A percentile compares a stretch with the other conserved stretches of the same genome.
Evolutionary conservation across 2,113 vertebrate species (phyloP).

Genomic region (Oncorhynchus nerka): DNA sequence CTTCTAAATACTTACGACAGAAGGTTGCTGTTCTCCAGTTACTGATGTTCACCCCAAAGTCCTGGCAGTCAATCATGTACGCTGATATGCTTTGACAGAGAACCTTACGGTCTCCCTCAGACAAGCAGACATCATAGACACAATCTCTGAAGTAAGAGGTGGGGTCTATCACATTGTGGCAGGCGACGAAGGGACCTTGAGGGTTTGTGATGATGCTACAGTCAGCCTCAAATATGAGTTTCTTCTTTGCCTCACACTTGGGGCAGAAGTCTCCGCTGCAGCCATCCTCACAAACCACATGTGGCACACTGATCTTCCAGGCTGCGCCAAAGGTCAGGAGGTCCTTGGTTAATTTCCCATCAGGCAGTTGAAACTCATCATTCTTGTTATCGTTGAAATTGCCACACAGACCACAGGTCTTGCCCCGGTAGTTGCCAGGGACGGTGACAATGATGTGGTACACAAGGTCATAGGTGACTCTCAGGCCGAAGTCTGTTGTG

Average conservation of each 20-base stretch:
- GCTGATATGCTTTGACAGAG: constrained; percentile 50
- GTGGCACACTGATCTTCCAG: constrained; percentile 43
- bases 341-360: constrained; percentile 36
- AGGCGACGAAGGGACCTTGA: constrained; percentile 52
- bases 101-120: not conserved
- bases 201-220: constrained; percentile 38
- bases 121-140: constrained; percentile 59
- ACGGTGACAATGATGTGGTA: constrained; percentile 54
- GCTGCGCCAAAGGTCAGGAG: constrained; percentile 37
- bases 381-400: constrained; percentile 13
- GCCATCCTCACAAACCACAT: not conserved
- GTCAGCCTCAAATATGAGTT: constrained; percentile 52
- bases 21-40: constrained; percentile 52
- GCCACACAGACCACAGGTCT: constrained; percentile 47
- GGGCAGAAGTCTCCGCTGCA: not conserved
- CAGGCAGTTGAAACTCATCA: constrained; percentile 44
- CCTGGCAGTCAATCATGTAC: constrained; percentile 54
- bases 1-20: constrained; percentile 50
- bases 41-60: constrained; percentile 25
- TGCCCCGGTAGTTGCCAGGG: constrained; percentile 52
- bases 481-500: constrained; percentile 54
- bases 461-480: constrained; percentile 54
- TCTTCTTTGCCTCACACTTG: constrained; percentile 19
- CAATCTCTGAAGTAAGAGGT: constrained; percentile 57
- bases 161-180: constrained; percentile 48